Conservation (phyloP, 2,888 invertebrate genomes). For the Eupithecia abbreviata region DNA sequence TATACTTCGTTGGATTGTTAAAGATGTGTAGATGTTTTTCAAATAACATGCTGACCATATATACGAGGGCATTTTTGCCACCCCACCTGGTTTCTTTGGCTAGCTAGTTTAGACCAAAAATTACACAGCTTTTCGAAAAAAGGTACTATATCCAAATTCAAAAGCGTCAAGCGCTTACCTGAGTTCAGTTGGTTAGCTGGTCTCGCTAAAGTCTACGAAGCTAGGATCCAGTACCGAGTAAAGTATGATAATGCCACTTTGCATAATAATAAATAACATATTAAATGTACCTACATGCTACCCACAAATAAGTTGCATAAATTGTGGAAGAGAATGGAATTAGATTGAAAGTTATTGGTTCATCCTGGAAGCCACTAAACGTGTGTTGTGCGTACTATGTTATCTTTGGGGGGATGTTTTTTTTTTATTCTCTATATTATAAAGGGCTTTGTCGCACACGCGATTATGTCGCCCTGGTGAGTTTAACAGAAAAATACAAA, state of each 20-base stretch:
- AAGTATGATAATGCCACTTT: slow-evolving; percentile 43
- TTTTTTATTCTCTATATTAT: too few relatives aligned
- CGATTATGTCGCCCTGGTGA: too few relatives aligned
- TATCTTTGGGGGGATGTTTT: neutral
- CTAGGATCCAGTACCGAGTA: slow-evolving; percentile 29
- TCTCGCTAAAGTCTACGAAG: slow-evolving; percentile 9
- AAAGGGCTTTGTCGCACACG: too few relatives aligned
- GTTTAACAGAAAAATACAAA: too few relatives aligned
- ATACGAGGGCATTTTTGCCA: too few relatives aligned
- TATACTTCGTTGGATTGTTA: too few relatives aligned
- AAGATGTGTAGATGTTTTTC: too few relatives aligned
- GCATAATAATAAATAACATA: slow-evolving; percentile 40
- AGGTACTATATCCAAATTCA: neutral
- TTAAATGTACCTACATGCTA: slow-evolving; percentile 37
- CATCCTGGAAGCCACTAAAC: slow-evolving; percentile 17
- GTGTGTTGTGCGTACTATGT: neutral
- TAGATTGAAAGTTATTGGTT: slow-evolving; percentile 37
- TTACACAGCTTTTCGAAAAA: neutral
- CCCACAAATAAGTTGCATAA: slow-evolving; percentile 36
- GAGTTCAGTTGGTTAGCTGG: slow-evolving; percentile 4
- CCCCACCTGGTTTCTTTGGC: neutral
- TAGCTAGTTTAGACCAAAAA: neutral
- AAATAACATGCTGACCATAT: too few relatives aligned
- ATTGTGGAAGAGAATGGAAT: slow-evolving; percentile 30
- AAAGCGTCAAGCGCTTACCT: neutral